Conservation (phyloP, 2,888 invertebrate genomes). For the Muscina levida region DNA sequence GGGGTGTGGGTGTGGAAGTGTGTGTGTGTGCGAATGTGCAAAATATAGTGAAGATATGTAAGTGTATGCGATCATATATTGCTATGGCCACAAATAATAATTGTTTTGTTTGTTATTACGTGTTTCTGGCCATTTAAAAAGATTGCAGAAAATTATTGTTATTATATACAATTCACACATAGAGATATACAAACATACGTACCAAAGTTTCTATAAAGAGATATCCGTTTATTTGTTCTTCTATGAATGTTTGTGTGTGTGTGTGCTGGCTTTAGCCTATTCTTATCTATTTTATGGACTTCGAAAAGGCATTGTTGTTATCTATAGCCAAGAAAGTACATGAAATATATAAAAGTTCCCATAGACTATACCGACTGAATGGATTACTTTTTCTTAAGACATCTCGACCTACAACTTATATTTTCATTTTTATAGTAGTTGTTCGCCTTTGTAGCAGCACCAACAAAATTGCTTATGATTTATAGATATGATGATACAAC, state of each 20-base stretch:
- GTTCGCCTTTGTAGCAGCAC: neutral
- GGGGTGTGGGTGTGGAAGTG: no score
- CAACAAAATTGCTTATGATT: no score
- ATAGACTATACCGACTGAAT: neutral
- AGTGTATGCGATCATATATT: slow-evolving; percentile 4
- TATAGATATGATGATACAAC: no score
- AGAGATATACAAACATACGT: neutral
- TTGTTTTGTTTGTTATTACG: slow-evolving; percentile 51
- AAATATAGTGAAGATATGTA: no score
- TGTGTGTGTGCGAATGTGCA: no score
- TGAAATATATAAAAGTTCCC: neutral
- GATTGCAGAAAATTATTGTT: slow-evolving; percentile 42
- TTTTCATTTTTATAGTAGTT: slow-evolving; percentile 4
- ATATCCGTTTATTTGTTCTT: neutral
- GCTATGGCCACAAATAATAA: slow-evolving; percentile 48
- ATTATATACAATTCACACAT: slow-evolving; percentile 8
- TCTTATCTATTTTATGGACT: slow-evolving; percentile 49
- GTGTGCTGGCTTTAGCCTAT: neutral
- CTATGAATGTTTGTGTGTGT: neutral
- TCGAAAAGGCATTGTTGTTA: slow-evolving; percentile 21
- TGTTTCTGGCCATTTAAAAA: slow-evolving; percentile 47
- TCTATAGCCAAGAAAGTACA: neutral
- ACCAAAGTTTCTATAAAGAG: slow-evolving; percentile 14
- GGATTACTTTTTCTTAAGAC: slow-evolving; percentile 15
- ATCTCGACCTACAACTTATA: slow-evolving; percentile 28